Conservation (phyloP, 2,113 vertebrate genomes). For the Varanus salvator region DNA sequence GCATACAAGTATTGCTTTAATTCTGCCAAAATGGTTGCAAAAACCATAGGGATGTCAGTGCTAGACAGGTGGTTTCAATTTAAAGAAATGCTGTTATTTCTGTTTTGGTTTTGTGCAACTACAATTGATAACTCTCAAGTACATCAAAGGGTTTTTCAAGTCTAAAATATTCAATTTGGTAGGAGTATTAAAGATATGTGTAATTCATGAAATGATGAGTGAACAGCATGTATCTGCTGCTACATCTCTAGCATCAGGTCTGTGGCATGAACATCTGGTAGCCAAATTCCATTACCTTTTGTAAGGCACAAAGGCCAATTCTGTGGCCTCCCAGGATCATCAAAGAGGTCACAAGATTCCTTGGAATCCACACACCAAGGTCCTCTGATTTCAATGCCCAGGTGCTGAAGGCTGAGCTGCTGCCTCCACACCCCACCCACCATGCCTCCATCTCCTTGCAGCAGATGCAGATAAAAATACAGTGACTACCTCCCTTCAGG, state of each 20-base stretch:
- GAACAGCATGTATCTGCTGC: neutral
- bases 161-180: neutral
- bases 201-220: neutral
- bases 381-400: too few relatives aligned
- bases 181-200: neutral
- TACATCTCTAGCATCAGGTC: neutral
- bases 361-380: too few relatives aligned
- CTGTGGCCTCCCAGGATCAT: too few relatives aligned
- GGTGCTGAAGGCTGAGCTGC: too few relatives aligned
- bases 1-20: neutral
- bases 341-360: too few relatives aligned
- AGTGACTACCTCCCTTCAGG: too few relatives aligned
- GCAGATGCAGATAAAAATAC: too few relatives aligned
- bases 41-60: neutral
- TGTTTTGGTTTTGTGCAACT: neutral
- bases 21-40: neutral
- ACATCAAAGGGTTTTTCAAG: neutral
- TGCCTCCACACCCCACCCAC: too few relatives aligned
- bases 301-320: too few relatives aligned
- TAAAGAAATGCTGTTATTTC: neutral
- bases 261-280: neutral
- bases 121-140: neutral
- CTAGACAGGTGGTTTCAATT: neutral
- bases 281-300: neutral
- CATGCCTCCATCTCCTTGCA: too few relatives aligned